Evolutionary conservation across 2,888 invertebrate genomes (phyloP).

Genomic region (Rosalia funebris): DNA sequence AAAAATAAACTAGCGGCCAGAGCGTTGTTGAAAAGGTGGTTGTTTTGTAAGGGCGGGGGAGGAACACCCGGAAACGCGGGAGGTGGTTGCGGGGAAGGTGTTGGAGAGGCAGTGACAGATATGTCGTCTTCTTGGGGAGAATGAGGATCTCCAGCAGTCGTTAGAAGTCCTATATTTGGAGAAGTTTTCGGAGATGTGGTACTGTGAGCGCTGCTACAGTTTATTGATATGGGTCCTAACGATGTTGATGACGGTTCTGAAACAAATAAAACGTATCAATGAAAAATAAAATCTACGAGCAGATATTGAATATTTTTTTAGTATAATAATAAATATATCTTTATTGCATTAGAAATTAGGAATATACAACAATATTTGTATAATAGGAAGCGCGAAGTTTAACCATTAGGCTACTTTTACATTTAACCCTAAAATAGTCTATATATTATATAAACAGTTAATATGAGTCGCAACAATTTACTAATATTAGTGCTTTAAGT

Average conservation of each 20-base stretch:
- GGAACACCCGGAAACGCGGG: conserved; percentile 58
- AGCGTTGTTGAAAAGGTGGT: conserved; percentile 67
- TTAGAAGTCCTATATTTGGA: conserved; percentile 62
- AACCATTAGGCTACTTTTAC: too few relatives aligned
- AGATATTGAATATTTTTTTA: too few relatives aligned
- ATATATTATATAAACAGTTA: neutral
- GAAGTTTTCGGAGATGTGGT: conserved; percentile 78
- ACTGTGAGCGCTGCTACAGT: conserved; percentile 71
- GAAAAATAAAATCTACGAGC: too few relatives aligned
- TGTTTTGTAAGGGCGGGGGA: conserved; percentile 59
- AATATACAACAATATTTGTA: too few relatives aligned
- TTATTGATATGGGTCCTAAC: conserved; percentile 63
- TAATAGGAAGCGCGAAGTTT: conserved; percentile 21
- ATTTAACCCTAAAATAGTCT: neutral
- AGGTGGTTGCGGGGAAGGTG: conserved; percentile 67
- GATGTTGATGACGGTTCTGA: conserved; percentile 61
- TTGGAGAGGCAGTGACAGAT: conserved; percentile 73
- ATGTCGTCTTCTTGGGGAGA: conserved; percentile 64
- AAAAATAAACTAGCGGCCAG: conserved; percentile 78
- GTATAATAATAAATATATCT: too few relatives aligned
- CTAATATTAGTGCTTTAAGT: too few relatives aligned
- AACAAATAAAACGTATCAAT: too few relatives aligned
- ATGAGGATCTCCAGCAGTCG: conserved; percentile 65
- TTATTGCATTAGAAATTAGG: too few relatives aligned
- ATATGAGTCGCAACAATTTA: too few relatives aligned